Evolutionary conservation across 2,797 vertebrate genomes (phyloP).

Genomic region (Tragopan temminckii): DNA sequence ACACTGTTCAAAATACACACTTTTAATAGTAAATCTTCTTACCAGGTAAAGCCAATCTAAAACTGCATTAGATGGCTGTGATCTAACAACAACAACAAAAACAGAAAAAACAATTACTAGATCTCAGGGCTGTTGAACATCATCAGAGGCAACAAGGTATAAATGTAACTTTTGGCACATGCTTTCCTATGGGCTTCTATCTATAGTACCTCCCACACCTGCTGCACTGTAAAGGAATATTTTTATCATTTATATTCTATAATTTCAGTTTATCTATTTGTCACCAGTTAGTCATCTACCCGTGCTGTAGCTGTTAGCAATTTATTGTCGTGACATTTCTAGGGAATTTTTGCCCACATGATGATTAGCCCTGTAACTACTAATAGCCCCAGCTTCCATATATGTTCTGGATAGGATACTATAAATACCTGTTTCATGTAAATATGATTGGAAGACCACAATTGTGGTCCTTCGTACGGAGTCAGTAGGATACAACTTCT

Average conservation of each 20-base stretch:
- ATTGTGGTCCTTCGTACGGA: not conserved
- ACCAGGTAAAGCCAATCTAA: not conserved
- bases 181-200: not conserved
- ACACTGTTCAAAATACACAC: not conserved
- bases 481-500: not conserved
- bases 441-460: not conserved
- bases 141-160: not conserved
- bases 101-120: not conserved
- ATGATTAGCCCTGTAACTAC: not conserved
- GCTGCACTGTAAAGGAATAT: not conserved
- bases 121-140: not conserved
- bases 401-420: not conserved
- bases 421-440: not conserved
- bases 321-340: not conserved
- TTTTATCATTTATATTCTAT: not conserved
- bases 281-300: not conserved
- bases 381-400: not conserved
- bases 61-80: not conserved
- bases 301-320: not conserved
- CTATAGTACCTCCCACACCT: not conserved
- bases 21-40: not conserved
- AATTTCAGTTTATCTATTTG: not conserved
- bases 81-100: not conserved
- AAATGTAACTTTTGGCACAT: not conserved
- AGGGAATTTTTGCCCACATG: not conserved